Evolutionary conservation across 35 echinoderm and acorn worm species (phyloP), one percentile per base, ranked within the genome.

Genomic region (Apostichopus parvimensis): DNA sequence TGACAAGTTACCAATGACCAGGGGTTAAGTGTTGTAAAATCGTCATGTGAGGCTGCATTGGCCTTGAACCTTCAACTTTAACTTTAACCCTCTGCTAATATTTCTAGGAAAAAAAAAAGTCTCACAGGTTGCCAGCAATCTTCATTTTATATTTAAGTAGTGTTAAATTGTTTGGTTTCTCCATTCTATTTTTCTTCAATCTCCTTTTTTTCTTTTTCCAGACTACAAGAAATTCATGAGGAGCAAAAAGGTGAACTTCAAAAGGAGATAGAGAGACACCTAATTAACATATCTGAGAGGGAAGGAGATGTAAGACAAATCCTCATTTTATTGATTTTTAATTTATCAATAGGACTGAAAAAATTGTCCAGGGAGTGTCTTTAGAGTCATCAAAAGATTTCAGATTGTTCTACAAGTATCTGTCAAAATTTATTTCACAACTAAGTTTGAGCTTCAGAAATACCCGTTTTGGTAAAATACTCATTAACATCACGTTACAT

Each of bases 301-400:
- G 93, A 97, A 92, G 85, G 82, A 61, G 91, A 97, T 91, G 94
- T 95, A 91, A 85, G 58, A 75, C 5, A 24, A 75, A 75, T 75
- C 20, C n/a, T 7, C 71, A 53, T 7, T 25, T 45, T 45, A 45
- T n/a, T 45, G 23, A 52, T 10, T 25, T 79, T 11, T 23, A 79
- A n/a, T 12, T 34, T 79, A 14, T 52, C 1, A 24, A 24, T 4
- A 79, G 77, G 5, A 24, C 26, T 79, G 6, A 23, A 25, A 18
- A 24, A 0, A 52, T 52, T 79, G 20, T 25, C 22, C 52, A 61
- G 12, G 58, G 12, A 61, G 7, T n/a, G 2, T 1, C 58, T 61
- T 61, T 61, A 12, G 58, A 11, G 7, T 61, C 12, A 12, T 61
- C 58, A 8, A 61, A 12, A 61, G 58, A 61, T 61, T 61, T 12